Conservation (phyloP, 2,888 invertebrate species). For the Amphipoea oculea region DNA sequence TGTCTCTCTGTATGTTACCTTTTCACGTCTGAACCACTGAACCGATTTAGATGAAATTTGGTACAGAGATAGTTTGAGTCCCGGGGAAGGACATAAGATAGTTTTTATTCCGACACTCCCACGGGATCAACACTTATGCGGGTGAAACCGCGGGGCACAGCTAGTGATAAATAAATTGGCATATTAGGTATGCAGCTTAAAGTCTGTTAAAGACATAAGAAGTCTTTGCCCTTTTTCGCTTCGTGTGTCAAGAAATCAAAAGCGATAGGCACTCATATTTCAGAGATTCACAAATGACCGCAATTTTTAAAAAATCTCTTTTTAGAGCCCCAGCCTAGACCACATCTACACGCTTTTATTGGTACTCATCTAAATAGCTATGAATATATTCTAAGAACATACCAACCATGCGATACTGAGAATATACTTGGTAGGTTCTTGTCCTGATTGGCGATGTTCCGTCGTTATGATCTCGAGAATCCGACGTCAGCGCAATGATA, state of each 20-base stretch:
- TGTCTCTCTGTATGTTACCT: too few species aligned
- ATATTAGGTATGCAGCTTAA: background rate
- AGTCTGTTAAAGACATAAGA: background rate
- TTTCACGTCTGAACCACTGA: too few species aligned
- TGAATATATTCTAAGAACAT: background rate
- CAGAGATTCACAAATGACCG: background rate
- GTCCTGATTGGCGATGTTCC: slow-evolving; percentile 43
- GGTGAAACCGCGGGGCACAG: too few species aligned
- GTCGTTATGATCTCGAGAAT: slow-evolving; percentile 18
- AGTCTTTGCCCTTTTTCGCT: background rate
- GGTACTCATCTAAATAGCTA: slow-evolving; percentile 30
- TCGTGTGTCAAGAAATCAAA: background rate
- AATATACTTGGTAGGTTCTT: slow-evolving; percentile 32
- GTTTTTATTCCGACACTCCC: too few species aligned
- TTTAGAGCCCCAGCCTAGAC: slow-evolving; percentile 29
- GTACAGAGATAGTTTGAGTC: too few species aligned
- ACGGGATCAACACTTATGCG: too few species aligned
- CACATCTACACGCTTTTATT: slow-evolving; percentile 24
- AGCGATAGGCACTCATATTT: background rate
- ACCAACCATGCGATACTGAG: background rate
- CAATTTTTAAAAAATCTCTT: background rate
- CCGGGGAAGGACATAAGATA: too few species aligned
- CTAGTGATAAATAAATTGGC: background rate
- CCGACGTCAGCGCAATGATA: slow-evolving; percentile 17
- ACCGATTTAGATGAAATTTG: too few species aligned